Evolutionary conservation across 2,888 invertebrate species (phyloP).

Genomic region (Epistrophe grossulariae): DNA sequence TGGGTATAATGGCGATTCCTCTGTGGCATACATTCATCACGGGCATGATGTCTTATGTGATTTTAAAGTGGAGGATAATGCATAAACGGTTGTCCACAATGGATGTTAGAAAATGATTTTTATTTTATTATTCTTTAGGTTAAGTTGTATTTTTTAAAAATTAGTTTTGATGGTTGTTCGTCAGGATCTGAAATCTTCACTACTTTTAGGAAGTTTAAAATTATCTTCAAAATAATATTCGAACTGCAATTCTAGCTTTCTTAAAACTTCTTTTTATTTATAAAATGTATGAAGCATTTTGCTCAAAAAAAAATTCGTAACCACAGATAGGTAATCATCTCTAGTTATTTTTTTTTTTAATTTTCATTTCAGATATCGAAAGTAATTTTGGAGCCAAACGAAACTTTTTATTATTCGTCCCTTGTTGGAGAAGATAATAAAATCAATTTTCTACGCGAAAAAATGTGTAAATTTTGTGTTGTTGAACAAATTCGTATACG

Average conservation of each 20-base stretch:
- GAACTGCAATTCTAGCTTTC: no score
- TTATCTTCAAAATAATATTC: no score
- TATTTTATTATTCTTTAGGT: background rate
- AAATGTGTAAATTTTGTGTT: constrained; percentile 77
- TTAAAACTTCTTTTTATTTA: no score
- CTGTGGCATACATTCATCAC: constrained; percentile 81
- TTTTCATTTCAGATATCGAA: constrained; percentile 33
- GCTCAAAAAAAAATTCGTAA: no score
- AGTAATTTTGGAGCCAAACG: constrained; percentile 35
- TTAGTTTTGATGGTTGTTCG: no score
- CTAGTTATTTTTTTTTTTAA: no score
- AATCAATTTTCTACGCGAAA: constrained; percentile 73
- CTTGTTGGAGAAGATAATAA: constrained; percentile 26
- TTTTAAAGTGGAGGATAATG: constrained; percentile 78
- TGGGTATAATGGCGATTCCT: constrained; percentile 79
- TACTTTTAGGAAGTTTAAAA: no score
- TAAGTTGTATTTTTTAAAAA: no score
- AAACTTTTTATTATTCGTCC: background rate
- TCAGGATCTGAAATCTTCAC: no score
- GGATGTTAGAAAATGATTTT: constrained; percentile 78
- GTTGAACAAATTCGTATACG: constrained; percentile 78
- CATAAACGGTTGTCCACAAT: constrained; percentile 78
- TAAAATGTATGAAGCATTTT: no score
- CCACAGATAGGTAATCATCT: no score
- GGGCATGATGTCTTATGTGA: constrained; percentile 79